Evolutionary conservation across 1,140 invertebrate species (phyloP).

Genomic region (Drosophila yakuba): DNA sequence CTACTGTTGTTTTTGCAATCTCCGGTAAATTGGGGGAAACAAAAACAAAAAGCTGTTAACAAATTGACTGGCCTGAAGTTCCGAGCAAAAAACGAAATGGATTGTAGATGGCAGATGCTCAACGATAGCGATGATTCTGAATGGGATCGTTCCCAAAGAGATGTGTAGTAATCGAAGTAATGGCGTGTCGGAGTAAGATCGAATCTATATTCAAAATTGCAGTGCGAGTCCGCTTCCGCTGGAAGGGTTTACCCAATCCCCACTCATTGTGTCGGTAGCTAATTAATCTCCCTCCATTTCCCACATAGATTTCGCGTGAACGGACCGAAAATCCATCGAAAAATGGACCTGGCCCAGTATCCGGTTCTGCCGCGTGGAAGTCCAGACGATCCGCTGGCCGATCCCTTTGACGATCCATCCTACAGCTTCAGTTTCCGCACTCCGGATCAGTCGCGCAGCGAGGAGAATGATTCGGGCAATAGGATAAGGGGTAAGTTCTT

Average conservation of each 20-base stretch:
- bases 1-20: slow-evolving; percentile 72
- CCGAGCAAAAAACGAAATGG: slow-evolving; percentile 37
- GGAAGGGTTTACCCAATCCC: slow-evolving; percentile 32
- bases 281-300: slow-evolving; percentile 42
- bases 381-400: slow-evolving; percentile 88
- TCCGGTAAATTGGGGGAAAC: slow-evolving; percentile 72
- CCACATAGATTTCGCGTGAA: slow-evolving; percentile 87
- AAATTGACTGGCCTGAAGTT: slow-evolving; percentile 60
- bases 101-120: slow-evolving; percentile 54
- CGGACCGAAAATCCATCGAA: slow-evolving; percentile 89
- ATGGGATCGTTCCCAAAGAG: slow-evolving; percentile 26
- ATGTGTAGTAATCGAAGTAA: slow-evolving; percentile 60
- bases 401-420: slow-evolving; percentile 90
- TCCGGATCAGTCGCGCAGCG: slow-evolving; percentile 87
- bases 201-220: slow-evolving; percentile 46
- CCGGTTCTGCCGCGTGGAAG: slow-evolving; percentile 87
- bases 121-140: slow-evolving; percentile 55
- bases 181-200: slow-evolving; percentile 59
- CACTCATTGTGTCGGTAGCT: slow-evolving; percentile 31
- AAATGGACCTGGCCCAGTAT: slow-evolving; percentile 89
- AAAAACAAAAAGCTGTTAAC: slow-evolving; percentile 77
- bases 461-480: slow-evolving; percentile 87
- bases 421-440: slow-evolving; percentile 89
- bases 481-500: slow-evolving; percentile 86
- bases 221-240: slow-evolving; percentile 27